Evolutionary conservation across 2,113 vertebrate species (phyloP), one percentile per base, ranked within the genome.

Genomic region (Chaetodon auriga): DNA sequence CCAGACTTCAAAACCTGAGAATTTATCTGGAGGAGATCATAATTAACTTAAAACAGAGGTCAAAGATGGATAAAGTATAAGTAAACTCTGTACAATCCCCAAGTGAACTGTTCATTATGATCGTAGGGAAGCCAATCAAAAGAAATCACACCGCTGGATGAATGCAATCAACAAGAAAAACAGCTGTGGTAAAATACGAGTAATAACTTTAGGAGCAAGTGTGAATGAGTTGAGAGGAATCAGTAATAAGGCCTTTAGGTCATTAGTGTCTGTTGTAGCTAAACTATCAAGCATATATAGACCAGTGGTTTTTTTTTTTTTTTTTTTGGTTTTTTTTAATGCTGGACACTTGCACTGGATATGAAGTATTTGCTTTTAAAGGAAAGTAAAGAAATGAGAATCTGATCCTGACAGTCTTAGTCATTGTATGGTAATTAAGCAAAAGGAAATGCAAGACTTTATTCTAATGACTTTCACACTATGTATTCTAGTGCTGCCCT

Each of bases 121-220:
- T 65, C 76, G 71, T 36, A 57, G 49, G 64, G 70, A 86, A 88
- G 68, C 83, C 78, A 83, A 65, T 86, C 70, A 85, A 84, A 90
- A 78, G 62, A 88, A 82, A 85, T 81, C 45, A 68, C 15, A 51
- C 4, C 1, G 30, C 35, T 75, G 49, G 80, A 85, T 76, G 68
- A 69, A 70, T 75, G 12, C 48, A 78, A 86, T 68, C 55, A 79
- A 53, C 71, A 54, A 18, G 10, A 75, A 70, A 75, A 80, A 70
- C 87, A 90, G 78, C 90, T 92, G 91, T 82, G 85, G 63, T 48
- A 82, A 73, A 75, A 54, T 49, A 69, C 38, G 23, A 60, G 38
- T 1, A 55, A 55, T 12, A 55, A 13, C 11, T 23, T 53, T 23
- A 55, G 11, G n/a, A n/a, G 5, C 66, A 11, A 0, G 3, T 51